Evolutionary conservation across 1,140 invertebrate species (phyloP).

Genomic region (Sarcophaga bullata): DNA sequence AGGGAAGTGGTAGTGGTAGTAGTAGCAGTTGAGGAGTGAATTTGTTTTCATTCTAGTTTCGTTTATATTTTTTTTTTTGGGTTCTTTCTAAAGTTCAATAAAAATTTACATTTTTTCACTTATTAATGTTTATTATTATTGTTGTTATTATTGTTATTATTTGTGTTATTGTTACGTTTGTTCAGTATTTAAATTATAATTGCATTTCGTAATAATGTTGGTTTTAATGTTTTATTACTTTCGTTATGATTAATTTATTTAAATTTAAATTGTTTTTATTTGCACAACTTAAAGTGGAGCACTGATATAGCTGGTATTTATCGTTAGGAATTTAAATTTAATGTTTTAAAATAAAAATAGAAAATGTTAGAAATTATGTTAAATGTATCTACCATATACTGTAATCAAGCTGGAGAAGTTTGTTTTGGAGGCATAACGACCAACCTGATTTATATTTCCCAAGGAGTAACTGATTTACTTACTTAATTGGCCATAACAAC

Average conservation of each 20-base stretch:
- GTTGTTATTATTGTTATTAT: too few species aligned
- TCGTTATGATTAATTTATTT: constrained; percentile 20
- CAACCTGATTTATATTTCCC: too few species aligned
- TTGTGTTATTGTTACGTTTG: neutral
- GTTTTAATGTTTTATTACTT: constrained; percentile 31
- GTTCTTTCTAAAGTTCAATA: too few species aligned
- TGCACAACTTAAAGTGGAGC: neutral
- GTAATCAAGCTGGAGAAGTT: too few species aligned
- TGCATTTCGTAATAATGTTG: constrained; percentile 11
- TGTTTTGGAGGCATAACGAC: too few species aligned
- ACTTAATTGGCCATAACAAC: too few species aligned
- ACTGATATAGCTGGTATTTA: neutral
- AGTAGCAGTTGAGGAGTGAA: neutral
- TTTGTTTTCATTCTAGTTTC: neutral
- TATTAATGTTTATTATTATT: too few species aligned
- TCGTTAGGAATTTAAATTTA: neutral
- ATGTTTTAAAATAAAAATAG: neutral
- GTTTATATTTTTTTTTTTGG: too few species aligned
- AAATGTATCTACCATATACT: too few species aligned
- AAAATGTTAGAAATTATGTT: neutral
- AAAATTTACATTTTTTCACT: too few species aligned
- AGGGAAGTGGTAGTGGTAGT: too few species aligned
- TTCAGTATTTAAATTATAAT: constrained; percentile 31
- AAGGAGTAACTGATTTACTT: too few species aligned
- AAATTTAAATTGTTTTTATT: neutral